phyloP scores from a whole-genome alignment of 2,888 invertebrate species.

The Bembecia ichneumoniformis region DNA sequence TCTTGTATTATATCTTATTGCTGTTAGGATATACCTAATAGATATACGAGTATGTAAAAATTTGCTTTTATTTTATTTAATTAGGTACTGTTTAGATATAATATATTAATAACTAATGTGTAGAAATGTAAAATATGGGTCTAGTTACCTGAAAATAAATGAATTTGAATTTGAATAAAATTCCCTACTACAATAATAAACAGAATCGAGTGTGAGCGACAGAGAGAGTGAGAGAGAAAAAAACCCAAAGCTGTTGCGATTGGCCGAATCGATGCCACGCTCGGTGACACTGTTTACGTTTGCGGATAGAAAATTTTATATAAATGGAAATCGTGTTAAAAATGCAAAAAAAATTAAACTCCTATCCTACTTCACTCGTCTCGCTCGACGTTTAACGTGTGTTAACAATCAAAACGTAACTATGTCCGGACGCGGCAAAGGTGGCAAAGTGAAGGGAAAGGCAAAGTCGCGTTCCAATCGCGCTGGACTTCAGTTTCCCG shows the following conservation, averaged over 20 bases:
- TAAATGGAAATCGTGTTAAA: not conserved
- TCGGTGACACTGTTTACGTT: not conserved
- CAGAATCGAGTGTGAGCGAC: no score
- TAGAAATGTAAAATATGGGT: no score
- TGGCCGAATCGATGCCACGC: not conserved
- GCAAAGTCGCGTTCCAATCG: conserved; percentile 65
- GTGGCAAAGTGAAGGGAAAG: conserved; percentile 55
- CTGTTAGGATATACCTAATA: no score
- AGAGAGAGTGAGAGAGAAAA: no score
- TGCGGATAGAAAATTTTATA: not conserved
- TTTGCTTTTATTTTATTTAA: no score
- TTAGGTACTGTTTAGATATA: no score
- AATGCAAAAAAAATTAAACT: not conserved
- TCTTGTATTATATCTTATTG: no score
- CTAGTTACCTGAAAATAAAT: no score
- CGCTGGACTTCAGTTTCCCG: conserved; percentile 74
- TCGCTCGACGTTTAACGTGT: not conserved
- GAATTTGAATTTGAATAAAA: no score
- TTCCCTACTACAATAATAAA: no score
- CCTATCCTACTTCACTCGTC: not conserved
- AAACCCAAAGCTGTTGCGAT: not conserved
- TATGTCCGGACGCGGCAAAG: conserved; percentile 20
- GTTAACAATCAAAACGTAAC: not conserved
- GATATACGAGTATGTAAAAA: no score
- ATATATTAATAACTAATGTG: no score